phyloP scores from a whole-genome alignment of 1,140 invertebrate genomes.

The Bombus pyrosoma region DNA sequence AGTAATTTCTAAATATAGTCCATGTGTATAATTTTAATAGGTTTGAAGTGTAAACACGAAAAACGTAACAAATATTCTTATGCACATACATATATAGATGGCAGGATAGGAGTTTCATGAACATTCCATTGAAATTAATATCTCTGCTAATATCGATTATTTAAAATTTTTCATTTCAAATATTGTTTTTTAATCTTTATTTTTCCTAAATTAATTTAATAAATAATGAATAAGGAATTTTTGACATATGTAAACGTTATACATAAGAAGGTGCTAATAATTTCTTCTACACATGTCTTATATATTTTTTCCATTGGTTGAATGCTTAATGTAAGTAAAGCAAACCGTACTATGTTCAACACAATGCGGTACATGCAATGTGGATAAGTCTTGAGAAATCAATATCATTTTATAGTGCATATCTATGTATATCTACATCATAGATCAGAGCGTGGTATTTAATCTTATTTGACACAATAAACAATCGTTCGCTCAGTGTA shows the following conservation, averaged over 20 bases:
- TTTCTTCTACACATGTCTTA: background rate
- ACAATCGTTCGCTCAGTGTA: conserved; percentile 36
- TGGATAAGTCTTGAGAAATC: conserved; percentile 51
- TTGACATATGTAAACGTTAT: background rate
- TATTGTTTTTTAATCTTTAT: background rate
- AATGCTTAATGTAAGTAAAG: background rate
- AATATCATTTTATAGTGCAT: conserved; percentile 47
- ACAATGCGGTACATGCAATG: conserved; percentile 7
- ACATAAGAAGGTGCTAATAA: background rate
- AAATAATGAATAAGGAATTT: background rate
- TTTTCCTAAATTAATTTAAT: background rate
- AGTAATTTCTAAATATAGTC: conserved; percentile 36
- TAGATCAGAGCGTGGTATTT: conserved; percentile 55
- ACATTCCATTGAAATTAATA: conserved; percentile 17
- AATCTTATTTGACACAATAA: conserved; percentile 59
- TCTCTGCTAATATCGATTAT: conserved; percentile 6
- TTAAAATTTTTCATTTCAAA: background rate
- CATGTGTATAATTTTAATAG: conserved; percentile 24
- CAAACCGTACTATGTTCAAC: background rate
- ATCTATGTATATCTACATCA: conserved; percentile 53
- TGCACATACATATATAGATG: conserved; percentile 19
- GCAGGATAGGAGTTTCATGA: conserved; percentile 30
- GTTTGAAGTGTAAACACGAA: conserved; percentile 38
- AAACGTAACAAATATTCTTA: conserved; percentile 24
- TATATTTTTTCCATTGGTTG: background rate